phyloP scores from a whole-genome alignment of 1,140 invertebrate species.

The Diuraphis noxia region DNA sequence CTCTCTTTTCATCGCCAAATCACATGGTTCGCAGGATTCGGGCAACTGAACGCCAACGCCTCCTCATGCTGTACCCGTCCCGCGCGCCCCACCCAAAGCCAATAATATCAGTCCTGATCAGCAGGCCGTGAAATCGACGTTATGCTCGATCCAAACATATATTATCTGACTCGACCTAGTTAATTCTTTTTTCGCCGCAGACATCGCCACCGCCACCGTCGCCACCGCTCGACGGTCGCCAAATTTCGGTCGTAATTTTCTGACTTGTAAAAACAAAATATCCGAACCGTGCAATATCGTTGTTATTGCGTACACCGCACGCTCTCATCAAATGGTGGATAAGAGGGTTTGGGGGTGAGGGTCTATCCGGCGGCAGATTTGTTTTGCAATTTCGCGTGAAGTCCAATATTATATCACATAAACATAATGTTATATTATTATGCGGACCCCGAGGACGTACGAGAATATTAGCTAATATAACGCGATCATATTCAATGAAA shows the following conservation, averaged over 20 bases:
- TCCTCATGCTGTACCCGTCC: not conserved
- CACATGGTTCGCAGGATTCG: not conserved
- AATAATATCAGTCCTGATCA: slow-evolving; percentile 1
- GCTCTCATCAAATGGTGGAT: not conserved
- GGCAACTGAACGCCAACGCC: not conserved
- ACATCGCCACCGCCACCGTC: too few relatives aligned
- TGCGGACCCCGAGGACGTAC: not conserved
- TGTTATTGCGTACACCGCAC: not conserved
- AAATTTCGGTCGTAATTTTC: slow-evolving; percentile 3
- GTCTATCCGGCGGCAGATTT: not conserved
- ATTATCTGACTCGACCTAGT: not conserved
- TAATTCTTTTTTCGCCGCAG: not conserved
- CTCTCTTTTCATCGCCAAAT: not conserved
- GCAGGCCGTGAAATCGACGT: not conserved
- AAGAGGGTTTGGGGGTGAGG: not conserved
- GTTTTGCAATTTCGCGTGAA: not conserved
- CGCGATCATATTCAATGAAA: not conserved
- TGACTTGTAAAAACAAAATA: not conserved
- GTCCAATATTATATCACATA: not conserved
- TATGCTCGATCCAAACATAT: not conserved
- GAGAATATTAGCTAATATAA: not conserved
- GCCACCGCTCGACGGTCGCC: not conserved
- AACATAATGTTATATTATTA: too few relatives aligned
- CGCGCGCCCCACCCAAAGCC: not conserved
- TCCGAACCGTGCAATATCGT: not conserved